Evolutionary conservation across 1,140 invertebrate genomes (phyloP).

Genomic region (Contarinia nasturtii): DNA sequence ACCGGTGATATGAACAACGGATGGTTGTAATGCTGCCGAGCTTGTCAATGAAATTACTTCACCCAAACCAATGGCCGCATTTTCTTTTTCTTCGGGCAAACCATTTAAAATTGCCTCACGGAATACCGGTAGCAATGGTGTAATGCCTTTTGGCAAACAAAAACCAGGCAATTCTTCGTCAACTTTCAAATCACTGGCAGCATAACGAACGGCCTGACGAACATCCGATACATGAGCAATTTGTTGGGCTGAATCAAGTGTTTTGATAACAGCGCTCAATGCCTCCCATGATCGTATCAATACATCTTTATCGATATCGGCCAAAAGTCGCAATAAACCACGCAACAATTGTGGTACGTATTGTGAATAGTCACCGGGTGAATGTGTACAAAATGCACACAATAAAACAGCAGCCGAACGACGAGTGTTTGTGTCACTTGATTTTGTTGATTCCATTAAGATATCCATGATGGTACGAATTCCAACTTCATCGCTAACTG

Average conservation of each 20-base stretch:
- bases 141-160: conserved; percentile 85
- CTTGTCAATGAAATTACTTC: conserved; percentile 81
- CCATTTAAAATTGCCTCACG: conserved; percentile 91
- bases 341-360: conserved; percentile 77
- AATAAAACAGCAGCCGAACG: conserved; percentile 72
- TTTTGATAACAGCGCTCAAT: conserved; percentile 76
- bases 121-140: conserved; percentile 84
- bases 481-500: conserved; percentile 71
- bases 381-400: conserved; percentile 75
- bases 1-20: conserved; percentile 91
- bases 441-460: conserved; percentile 59
- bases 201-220: conserved; percentile 76
- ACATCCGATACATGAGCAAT: conserved; percentile 72
- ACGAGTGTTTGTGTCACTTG: conserved; percentile 38
- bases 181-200: conserved; percentile 67
- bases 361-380: conserved; percentile 65
- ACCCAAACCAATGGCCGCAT: conserved; percentile 80
- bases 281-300: conserved; percentile 78
- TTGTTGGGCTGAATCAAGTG: conserved; percentile 61
- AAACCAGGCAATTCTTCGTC: conserved; percentile 77
- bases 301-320: conserved; percentile 59
- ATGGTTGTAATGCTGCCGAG: conserved; percentile 71
- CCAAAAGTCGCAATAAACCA: conserved; percentile 71
- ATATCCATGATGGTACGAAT: conserved; percentile 78
- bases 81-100: conserved; percentile 84